phyloP scores from a whole-genome alignment of 2,888 invertebrate species.

The Charanyca ferruginea region DNA sequence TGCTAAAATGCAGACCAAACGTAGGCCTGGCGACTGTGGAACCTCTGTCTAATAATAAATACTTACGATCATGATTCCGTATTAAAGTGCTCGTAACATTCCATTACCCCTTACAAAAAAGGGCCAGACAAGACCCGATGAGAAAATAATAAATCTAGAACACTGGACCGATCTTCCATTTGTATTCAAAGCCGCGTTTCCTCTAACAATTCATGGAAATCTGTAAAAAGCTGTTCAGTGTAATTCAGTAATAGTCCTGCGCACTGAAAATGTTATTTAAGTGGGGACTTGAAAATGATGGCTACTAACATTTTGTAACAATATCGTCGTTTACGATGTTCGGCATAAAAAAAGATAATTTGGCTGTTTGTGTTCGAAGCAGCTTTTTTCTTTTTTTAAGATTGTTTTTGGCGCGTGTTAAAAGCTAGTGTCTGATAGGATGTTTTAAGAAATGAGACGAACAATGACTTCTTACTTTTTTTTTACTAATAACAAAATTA shows the following conservation, averaged over 20 bases:
- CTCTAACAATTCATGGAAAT: constrained; percentile 57
- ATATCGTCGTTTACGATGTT: constrained; percentile 34
- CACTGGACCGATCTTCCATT: constrained; percentile 41
- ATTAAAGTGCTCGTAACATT: constrained; percentile 30
- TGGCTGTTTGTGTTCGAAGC: constrained; percentile 9
- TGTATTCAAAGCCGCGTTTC: constrained; percentile 59
- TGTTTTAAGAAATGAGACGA: background rate
- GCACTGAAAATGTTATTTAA: constrained; percentile 39
- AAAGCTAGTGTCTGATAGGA: constrained; percentile 5
- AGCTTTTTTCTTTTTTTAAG: background rate
- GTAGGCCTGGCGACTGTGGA: background rate
- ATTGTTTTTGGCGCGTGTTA: background rate
- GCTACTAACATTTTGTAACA: constrained; percentile 41
- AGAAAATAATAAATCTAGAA: constrained; percentile 39
- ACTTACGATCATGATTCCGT: constrained; percentile 10
- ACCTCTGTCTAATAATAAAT: background rate
- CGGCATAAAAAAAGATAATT: constrained; percentile 38
- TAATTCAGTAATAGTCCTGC: constrained; percentile 54
- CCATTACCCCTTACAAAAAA: constrained; percentile 45
- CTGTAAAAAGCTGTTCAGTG: constrained; percentile 54
- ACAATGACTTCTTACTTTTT: no score
- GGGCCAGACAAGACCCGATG: constrained; percentile 18
- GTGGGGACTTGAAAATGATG: constrained; percentile 40
- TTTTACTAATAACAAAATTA: no score
- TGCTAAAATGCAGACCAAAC: no score